phyloP scores from a whole-genome alignment of 2,888 invertebrate species.

The Drosophila colorata region DNA sequence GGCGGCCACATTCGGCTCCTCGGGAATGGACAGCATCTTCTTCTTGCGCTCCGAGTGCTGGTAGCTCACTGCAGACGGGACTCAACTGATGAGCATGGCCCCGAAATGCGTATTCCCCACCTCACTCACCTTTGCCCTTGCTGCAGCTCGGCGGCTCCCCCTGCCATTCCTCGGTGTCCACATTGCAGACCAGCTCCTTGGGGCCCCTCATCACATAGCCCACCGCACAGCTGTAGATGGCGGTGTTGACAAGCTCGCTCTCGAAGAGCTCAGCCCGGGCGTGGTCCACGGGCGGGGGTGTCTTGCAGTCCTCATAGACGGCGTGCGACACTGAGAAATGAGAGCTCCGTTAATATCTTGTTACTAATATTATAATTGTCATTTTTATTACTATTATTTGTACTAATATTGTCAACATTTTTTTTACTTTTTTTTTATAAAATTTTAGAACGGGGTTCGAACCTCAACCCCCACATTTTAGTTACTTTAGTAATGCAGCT shows the following conservation, averaged over 20 bases:
- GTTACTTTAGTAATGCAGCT: background rate
- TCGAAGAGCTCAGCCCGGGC: conserved; percentile 67
- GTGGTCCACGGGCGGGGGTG: conserved; percentile 80
- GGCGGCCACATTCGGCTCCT: conserved; percentile 78
- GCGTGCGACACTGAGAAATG: too few relatives aligned
- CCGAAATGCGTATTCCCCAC: too few relatives aligned
- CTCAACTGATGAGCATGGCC: background rate
- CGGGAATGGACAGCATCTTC: conserved; percentile 75
- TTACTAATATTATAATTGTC: background rate
- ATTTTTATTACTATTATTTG: too few relatives aligned
- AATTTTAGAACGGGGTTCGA: too few relatives aligned
- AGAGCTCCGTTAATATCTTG: background rate
- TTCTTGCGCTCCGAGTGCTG: conserved; percentile 55
- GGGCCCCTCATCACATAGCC: conserved; percentile 82
- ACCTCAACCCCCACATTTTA: too few relatives aligned
- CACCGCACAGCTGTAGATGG: conserved; percentile 78
- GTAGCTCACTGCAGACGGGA: conserved; percentile 4
- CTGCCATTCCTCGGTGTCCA: conserved; percentile 83
- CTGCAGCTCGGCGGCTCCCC: conserved; percentile 82
- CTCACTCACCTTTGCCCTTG: conserved; percentile 38
- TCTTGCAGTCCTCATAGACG: conserved; percentile 82
- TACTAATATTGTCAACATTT: too few relatives aligned
- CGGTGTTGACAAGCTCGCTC: conserved; percentile 81
- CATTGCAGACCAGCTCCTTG: conserved; percentile 76
- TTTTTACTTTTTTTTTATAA: too few relatives aligned